These are phyloP conservation scores for Rhingia rostrata DNA, from an alignment of 2,888 invertebrate species.

Conservation along the genomic window DNA sequence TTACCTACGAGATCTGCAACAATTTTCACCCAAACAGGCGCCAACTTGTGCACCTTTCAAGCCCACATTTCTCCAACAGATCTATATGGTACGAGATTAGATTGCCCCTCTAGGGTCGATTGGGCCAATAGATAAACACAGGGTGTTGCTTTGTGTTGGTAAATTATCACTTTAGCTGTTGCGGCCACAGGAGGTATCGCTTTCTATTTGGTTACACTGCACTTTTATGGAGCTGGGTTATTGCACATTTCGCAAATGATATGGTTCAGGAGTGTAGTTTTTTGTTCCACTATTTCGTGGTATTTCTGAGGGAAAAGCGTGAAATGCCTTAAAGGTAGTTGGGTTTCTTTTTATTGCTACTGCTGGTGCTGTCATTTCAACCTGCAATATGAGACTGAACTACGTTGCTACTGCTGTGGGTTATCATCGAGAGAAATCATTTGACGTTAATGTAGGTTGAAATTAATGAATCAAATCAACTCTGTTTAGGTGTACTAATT, in stretches of 20 bases:
- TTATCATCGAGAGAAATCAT: conserved; percentile 60
- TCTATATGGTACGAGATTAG: not conserved
- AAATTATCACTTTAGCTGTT: conserved; percentile 65
- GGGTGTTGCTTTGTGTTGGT: conserved; percentile 54
- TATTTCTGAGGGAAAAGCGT: conserved; percentile 46
- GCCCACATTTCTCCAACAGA: not conserved
- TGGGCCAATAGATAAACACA: conserved; percentile 28
- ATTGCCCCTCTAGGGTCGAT: conserved; percentile 6
- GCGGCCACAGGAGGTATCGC: conserved; percentile 18
- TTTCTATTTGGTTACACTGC: conserved; percentile 60
- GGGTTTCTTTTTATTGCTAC: conserved; percentile 32
- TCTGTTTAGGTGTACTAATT: conserved; percentile 71
- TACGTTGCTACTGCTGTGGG: not conserved
- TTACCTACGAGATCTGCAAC: conserved; percentile 14
- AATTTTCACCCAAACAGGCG: conserved; percentile 23
- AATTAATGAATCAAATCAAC: conserved; percentile 69
- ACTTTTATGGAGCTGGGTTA: conserved; percentile 1
- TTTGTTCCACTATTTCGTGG: conserved; percentile 5
- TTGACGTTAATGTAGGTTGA: conserved; percentile 60
- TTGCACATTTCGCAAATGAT: conserved; percentile 31
- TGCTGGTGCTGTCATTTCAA: conserved; percentile 29
- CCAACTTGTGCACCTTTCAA: not conserved
- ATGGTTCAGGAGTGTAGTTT: conserved; percentile 33
- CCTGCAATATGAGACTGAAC: conserved; percentile 30
- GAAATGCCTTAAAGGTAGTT: conserved; percentile 55